These are phyloP conservation scores for Noctua janthina DNA, from an alignment of 2,888 invertebrate genomes.

Conservation along the genomic window DNA sequence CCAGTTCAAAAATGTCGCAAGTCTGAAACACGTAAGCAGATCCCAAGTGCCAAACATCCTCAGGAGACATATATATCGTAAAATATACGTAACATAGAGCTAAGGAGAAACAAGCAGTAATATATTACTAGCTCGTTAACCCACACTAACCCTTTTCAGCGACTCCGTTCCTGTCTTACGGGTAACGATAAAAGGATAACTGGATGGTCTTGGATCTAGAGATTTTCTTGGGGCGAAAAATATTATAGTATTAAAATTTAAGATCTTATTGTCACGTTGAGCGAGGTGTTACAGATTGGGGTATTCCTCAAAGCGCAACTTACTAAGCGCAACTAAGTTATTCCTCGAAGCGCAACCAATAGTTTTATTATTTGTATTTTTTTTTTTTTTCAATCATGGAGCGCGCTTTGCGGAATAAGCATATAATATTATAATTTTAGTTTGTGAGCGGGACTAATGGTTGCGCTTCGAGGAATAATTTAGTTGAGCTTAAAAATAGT, in stretches of 20 bases:
- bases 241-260: background rate
- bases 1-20: conserved; percentile 1
- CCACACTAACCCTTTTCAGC: conserved; percentile 61
- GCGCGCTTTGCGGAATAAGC: no score
- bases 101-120: conserved; percentile 63
- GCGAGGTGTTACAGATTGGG: background rate
- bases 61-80: conserved; percentile 59
- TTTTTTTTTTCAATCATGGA: no score
- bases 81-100: conserved; percentile 51
- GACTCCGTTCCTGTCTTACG: conserved; percentile 46
- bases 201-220: conserved; percentile 10
- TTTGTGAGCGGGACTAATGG: no score
- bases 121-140: conserved; percentile 62
- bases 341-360: no score
- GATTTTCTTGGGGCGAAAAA: conserved; percentile 17
- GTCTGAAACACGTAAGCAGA: conserved; percentile 38
- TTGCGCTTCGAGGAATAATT: no score
- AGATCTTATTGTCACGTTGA: background rate
- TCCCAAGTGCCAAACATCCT: conserved; percentile 44
- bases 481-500: no score
- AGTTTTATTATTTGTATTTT: no score
- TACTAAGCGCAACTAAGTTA: no score
- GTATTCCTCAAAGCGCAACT: no score
- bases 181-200: conserved; percentile 40
- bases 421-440: no score